Evolutionary conservation across 2,113 vertebrate genomes (phyloP), one percentile per base, ranked within the genome.

Genomic region (Leucosticte australis): DNA sequence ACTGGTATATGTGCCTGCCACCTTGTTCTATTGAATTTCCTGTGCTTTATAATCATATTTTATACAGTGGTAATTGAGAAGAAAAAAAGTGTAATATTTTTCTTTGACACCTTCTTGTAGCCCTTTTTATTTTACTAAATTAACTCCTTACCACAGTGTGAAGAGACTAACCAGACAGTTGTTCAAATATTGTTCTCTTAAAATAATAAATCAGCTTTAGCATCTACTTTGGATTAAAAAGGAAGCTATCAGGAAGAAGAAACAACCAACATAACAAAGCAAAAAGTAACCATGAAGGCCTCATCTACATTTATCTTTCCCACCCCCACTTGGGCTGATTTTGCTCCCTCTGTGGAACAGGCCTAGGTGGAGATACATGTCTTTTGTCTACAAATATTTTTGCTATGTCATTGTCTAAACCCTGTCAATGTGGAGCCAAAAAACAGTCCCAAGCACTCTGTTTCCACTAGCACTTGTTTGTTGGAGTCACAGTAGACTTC

Each of bases 31-130:
- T 90, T 80, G 89, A 92, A 90, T 94, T 92, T 92, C 81, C 60
- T 85, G 75, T 69, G 59, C 13, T 91, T 95, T 83, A 83, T 91
- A 92, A 95, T 87, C 9, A 62, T 95, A 91, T 96, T 92, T 96
- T 95, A 87, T 87, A 80, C 75, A 56, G 44, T 35, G 14, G 78
- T 87, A 95, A 96, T 87, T 85, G 93, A 92, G 84, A 96, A 83
- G 67, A 30, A 95, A 92, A 89, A 50, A 89, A 89, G 44, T 23
- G 22, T 17, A 91, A 69, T 83, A 89, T 83, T 95, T 95, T 94
- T 79, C 69, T 65, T 53, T 67, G 42, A 65, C 70, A 60, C 41
- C n/a, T 59, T 83, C 68, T 78, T 70, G 71, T 78, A 83, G 73
- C 57, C 47, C 62, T 53, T 79, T 85, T 87, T 78, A 41, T 82